Base-by-base conservation (phyloP, 2,888 invertebrate species). In the Molanna angustata region DNA sequence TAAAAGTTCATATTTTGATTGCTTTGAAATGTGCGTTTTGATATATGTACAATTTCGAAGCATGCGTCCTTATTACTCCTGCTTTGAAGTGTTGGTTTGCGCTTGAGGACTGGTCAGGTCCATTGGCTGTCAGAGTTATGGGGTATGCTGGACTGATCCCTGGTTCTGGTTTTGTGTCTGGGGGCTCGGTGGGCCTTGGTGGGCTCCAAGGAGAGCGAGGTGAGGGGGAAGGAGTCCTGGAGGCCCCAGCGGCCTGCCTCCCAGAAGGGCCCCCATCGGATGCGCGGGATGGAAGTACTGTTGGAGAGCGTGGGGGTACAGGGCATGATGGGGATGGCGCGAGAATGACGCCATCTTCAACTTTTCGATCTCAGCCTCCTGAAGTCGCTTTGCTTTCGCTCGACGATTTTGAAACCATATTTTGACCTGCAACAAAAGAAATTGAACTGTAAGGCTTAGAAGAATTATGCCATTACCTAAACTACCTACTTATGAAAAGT, bases 351-450 rank as follows among this genome's bases (percentile, higher is more conserved):
- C 78, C 89, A 90, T 89, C 75, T 96, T 90, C 67, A 96, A 79
- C 74, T 96, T 96, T 74, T 98, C 97, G 54, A 96, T 84, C 78
- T 97, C 97, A 55, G 97, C 96, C 73, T 98, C 98, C 72, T 96
- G 96, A 17, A 98, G 84, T 19, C 97, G 85, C 78, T 97, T 97
- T 68, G 94, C 94, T 74, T 97, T 98, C 61, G 97, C 97, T 41
- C 92, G 82, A n/a, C 93, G 82, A 69, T 94, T 94, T 80, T 93
- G 92, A 72, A 93, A 93, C 92, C 92, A 93, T 66, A 93, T 93
- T 79, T 94, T 93, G 61, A 91, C 91, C 59, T 59, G 54, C 33
- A 51, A 51, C 11, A 47, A 54, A 16, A 27, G 27, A 37, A 37
- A 37, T 37, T 27, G 27, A 27, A 27, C 11, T 7, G 11, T 37